Base-by-base conservation (phyloP, 2,888 invertebrate species). In the Idaea biselata region DNA sequence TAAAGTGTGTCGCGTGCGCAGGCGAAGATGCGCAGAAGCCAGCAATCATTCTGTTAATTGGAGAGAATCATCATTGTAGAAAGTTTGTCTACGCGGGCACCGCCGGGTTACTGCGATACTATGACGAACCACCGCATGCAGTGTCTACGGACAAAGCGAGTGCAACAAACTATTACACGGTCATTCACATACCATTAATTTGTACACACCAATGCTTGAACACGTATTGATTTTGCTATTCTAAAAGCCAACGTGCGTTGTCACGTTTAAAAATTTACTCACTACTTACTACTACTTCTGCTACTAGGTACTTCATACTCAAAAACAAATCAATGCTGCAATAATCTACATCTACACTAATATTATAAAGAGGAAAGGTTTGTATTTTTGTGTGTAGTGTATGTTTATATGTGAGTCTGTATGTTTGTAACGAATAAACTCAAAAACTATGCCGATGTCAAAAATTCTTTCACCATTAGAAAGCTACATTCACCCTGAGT, bases 21-120 rank as follows among this genome's bases (percentile, higher is more conserved):
- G 73, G 78, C 78, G 77, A 80, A 85, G 87, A 86, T 87, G 84
- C 76, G 82, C 79, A 78, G 77, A 76, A 78, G 73, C 80, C 81
- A 83, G 81, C 90, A 91, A 91, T 91, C 89, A 91, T 90, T 91
- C 89, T 86, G 90, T 83, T 91, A 89, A 92, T 92, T 90, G 91
- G 91, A 92, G 89, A 89, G 90, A 89, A 92, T 88, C 88, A 91
- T 90, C 81, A 81, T 74, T 76, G 86, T 89, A 90, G 91, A 91
- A 91, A 91, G 91, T 87, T 71, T 25, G 16, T 58, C 44, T 8
- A 16, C 18, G 61, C 57, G 55, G 61, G 61, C 63, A 60, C 62
- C 57, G 65, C 66, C 66, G 62, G 65, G 68, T 70, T 67, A 68
- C 71, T 58, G 58, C 62, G 18, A 62, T 64, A 55, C 55, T 44